Conservation (phyloP, 2,797 vertebrate genomes). For the Anguilla obscura region DNA sequence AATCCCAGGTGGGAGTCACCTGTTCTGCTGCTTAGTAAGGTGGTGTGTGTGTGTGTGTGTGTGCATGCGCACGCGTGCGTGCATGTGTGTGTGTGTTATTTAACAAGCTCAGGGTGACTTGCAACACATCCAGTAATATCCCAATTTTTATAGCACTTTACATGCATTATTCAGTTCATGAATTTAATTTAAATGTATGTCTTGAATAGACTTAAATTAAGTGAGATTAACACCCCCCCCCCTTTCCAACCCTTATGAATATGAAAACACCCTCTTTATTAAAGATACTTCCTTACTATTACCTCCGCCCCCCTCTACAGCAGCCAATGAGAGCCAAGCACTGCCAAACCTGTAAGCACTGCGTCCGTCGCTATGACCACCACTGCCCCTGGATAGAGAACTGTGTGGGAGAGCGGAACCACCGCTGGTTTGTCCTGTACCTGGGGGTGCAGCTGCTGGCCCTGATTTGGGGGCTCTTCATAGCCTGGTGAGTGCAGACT, state of each 20-base stretch:
- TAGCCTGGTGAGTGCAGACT: conserved; percentile 80
- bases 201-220: background rate
- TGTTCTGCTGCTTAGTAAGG: background rate
- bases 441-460: conserved; percentile 78
- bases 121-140: background rate
- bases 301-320: conserved; percentile 60
- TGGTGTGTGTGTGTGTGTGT: background rate
- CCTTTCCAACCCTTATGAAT: background rate
- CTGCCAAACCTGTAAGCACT: conserved; percentile 81
- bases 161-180: background rate
- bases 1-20: background rate
- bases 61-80: background rate
- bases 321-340: conserved; percentile 89
- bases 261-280: background rate
- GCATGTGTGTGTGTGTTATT: too few species aligned
- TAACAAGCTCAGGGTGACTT: too few species aligned
- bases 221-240: background rate
- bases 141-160: background rate
- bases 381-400: conserved; percentile 95
- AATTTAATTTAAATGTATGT: background rate
- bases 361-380: conserved; percentile 87
- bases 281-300: background rate
- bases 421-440: conserved; percentile 84
- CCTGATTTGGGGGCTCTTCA: conserved; percentile 80
- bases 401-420: conserved; percentile 89